Percentiles rank a stretch among this genome's conserved stretches.
phyloP scores from a whole-genome alignment of 2,888 invertebrate genomes.

The Anorthoa munda region DNA sequence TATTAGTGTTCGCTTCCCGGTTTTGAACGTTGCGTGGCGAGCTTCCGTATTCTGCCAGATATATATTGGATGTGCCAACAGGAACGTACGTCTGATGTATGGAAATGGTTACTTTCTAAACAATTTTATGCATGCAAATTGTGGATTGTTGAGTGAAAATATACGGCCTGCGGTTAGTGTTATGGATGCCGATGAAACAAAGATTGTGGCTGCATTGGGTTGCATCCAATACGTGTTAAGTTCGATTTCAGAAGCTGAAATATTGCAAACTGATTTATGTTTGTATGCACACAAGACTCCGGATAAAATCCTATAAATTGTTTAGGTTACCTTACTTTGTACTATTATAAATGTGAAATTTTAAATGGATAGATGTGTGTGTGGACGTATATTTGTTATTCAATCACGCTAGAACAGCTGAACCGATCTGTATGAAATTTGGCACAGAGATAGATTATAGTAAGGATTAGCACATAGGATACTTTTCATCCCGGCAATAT shows the following conservation, averaged over 20 bases:
- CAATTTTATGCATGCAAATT: slow-evolving; percentile 69
- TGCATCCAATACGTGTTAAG: slow-evolving; percentile 20
- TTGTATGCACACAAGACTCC: not conserved
- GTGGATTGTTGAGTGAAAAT: slow-evolving; percentile 65
- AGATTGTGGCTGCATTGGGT: slow-evolving; percentile 45
- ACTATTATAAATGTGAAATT: too few species aligned
- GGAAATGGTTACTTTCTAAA: slow-evolving; percentile 65
- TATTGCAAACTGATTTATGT: slow-evolving; percentile 15
- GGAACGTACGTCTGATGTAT: slow-evolving; percentile 70
- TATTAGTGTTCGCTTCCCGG: slow-evolving; percentile 82
- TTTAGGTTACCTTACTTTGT: not conserved
- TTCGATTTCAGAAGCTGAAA: not conserved
- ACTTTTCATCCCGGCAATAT: too few species aligned
- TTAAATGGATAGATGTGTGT: too few species aligned
- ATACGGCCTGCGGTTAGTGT: slow-evolving; percentile 50
- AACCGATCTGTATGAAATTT: too few species aligned
- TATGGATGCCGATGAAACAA: slow-evolving; percentile 54
- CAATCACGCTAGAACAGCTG: too few species aligned
- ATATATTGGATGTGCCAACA: slow-evolving; percentile 76
- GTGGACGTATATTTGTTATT: too few species aligned
- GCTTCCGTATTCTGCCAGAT: slow-evolving; percentile 78
- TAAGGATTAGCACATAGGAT: too few species aligned
- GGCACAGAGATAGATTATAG: too few species aligned
- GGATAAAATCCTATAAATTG: not conserved
- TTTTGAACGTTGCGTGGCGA: slow-evolving; percentile 76